phyloP scores from a whole-genome alignment of 2,113 vertebrate genomes.

The Ictidomys tridecemlineatus region DNA sequence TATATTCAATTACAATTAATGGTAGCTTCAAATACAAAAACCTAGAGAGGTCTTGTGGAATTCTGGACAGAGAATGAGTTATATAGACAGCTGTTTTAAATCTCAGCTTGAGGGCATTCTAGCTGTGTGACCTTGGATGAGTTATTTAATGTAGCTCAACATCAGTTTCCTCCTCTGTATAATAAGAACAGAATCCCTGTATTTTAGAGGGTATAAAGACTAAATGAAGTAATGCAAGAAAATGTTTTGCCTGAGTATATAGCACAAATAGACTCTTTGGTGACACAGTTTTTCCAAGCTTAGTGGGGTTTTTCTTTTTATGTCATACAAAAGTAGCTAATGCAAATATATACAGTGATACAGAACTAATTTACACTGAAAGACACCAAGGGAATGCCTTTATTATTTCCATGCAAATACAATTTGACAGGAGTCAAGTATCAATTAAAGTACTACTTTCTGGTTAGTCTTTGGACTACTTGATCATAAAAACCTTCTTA shows the following conservation, averaged over 20 bases:
- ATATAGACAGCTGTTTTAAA: neutral
- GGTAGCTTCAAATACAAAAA: neutral
- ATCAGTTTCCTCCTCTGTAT: neutral
- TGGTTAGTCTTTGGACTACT: conserved; percentile 36
- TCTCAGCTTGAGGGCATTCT: neutral
- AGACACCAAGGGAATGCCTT: neutral
- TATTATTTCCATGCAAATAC: conserved; percentile 39
- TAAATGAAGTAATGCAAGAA: conserved; percentile 8
- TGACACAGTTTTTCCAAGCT: neutral
- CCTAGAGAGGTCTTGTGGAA: neutral
- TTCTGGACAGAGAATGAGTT: neutral
- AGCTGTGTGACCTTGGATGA: neutral
- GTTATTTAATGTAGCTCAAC: neutral
- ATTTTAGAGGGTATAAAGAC: neutral
- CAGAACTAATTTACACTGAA: neutral
- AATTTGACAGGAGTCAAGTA: conserved; percentile 54
- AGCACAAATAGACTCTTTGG: neutral
- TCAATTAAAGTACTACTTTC: conserved; percentile 32
- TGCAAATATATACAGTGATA: conserved; percentile 4
- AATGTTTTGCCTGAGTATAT: neutral
- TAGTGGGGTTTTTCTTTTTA: neutral
- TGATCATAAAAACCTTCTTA: conserved; percentile 31
- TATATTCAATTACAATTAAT: neutral
- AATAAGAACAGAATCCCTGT: neutral
- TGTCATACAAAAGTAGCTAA: neutral